phyloP scores from a whole-genome alignment of 1,140 invertebrate genomes.

The Calosoma granatense region DNA sequence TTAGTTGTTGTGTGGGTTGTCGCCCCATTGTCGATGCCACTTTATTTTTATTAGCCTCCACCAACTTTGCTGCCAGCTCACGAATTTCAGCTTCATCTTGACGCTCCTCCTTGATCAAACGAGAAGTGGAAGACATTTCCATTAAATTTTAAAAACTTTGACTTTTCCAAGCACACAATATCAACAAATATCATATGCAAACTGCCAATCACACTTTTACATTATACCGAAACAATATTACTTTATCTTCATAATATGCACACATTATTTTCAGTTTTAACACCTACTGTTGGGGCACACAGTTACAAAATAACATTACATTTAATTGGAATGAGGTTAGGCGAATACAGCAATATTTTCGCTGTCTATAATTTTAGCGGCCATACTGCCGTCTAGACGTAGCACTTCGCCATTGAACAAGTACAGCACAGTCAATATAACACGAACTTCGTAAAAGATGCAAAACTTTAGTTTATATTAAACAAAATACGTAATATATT shows the following conservation, averaged over 20 bases:
- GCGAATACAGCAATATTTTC: constrained; percentile 5
- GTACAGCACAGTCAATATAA: not conserved
- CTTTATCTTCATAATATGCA: constrained; percentile 13
- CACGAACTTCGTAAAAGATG: not conserved
- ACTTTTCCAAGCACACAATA: not conserved
- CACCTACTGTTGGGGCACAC: constrained; percentile 9
- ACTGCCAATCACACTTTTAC: not conserved
- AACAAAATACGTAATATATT: too few species aligned
- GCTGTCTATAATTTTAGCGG: constrained; percentile 13
- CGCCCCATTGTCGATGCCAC: constrained; percentile 40
- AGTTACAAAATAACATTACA: too few species aligned
- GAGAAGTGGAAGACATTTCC: constrained; percentile 22
- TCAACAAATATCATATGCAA: constrained; percentile 7
- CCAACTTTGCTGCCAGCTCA: constrained; percentile 74
- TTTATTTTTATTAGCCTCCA: constrained; percentile 73
- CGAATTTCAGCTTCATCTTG: constrained; percentile 78
- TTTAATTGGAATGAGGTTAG: constrained; percentile 12
- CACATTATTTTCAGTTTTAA: constrained; percentile 14
- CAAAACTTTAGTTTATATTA: not conserved
- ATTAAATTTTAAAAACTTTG: constrained; percentile 16
- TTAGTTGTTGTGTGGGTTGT: constrained; percentile 26
- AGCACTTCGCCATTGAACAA: constrained; percentile 19
- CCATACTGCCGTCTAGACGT: constrained; percentile 30
- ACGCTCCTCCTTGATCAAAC: constrained; percentile 65
- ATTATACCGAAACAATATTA: not conserved